Base-by-base conservation (phyloP, 2,888 invertebrate genomes). In the Clostera curtula region DNA sequence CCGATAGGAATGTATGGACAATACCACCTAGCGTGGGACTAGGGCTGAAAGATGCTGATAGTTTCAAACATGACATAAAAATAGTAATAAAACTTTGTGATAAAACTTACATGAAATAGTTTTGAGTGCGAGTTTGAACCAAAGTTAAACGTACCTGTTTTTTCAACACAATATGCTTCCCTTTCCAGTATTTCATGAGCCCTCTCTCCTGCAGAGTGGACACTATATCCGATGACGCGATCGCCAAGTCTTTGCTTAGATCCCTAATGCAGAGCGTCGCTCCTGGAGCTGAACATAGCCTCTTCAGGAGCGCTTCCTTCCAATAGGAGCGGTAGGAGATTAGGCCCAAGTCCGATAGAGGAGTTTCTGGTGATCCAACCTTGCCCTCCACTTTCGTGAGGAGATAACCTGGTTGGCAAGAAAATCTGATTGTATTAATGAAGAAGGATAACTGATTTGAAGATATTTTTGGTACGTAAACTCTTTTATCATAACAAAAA, bases 131-230 rank as follows among this genome's bases (percentile, higher is more conserved):
- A n/a, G n/a, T n/a, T n/a, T n/a, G n/a, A n/a, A n/a, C n/a, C n/a
- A n/a, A 5, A 26, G 16, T 13, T 21, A 10, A 22, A 27, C 29
- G 37, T 52, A 93, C 94, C 90, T 94, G 93, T 79, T 95, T 94
- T 71, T 96, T 97, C 27, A 98, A 86, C 25, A 98, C 95, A 52
- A 98, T 93, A 79, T 98, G 98, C 71, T 97, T 96, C 35, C 97
- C 97, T 77, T 98, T 98, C 97, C 98, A 98, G 71, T 98, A 98
- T 76, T 98, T 98, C 90, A 98, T 93, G 88, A 98, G 95, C 4
- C 97, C 97, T 42, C 98, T 85, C 9, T 96, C 96, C 61, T 98
- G 97, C 19, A 99, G 84, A 3, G 99, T 99, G 43, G 97, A 97
- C 12, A 98, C 96, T 37, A 99, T 97, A 70, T 99, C 99, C 64